Base-by-base conservation (phyloP, 2,113 vertebrate species). In the Prunella fulvescens region DNA sequence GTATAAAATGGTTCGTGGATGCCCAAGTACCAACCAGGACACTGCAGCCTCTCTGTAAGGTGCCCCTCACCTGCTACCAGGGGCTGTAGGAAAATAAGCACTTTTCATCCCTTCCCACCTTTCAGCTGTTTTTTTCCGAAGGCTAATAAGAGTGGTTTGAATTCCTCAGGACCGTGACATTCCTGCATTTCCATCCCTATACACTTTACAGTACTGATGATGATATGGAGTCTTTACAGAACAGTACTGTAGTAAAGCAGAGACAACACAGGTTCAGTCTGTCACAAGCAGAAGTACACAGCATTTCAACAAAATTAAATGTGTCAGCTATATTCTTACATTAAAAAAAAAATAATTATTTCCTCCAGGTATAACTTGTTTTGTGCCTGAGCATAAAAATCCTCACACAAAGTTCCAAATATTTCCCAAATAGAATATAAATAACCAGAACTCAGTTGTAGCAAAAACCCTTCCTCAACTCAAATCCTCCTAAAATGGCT, bases 401-500 rank as follows among this genome's bases (percentile, higher is more conserved):
- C 39, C 7, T 79, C 50, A 31, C 31, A 7, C 4, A 24, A 64
- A 85, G 14, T 84, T 76, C 53, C 23, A 69, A 67, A 61, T 57
- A 40, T 57, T 85, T 31, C 25, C 81, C 23, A 66, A 66, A 93
- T 4, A 61, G 8, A 45, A 79, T 40, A 47, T 19, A 78, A 84
- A 25, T 54, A 77, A 72, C 58, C 39, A 74, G n/a, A 82, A 92
- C 15, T 33, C 66, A 73, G 37, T 15, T 51, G 45, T 24, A 91
- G 40, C 29, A 85, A 64, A 93, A 87, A 45, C 33, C 23, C 48
- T 90, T 91, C 17, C 50, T 81, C 42, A 65, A 74, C 17, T 18
- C n/a, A 76, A 92, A 92, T 78, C 16, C 40, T 94, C 53, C 47
- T 61, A 60, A 96, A 93, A 93, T 89, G 81, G 39, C 88, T 91